Evolutionary conservation across 2,888 invertebrate species (phyloP).

Genomic region (Cristatella mucedo): DNA sequence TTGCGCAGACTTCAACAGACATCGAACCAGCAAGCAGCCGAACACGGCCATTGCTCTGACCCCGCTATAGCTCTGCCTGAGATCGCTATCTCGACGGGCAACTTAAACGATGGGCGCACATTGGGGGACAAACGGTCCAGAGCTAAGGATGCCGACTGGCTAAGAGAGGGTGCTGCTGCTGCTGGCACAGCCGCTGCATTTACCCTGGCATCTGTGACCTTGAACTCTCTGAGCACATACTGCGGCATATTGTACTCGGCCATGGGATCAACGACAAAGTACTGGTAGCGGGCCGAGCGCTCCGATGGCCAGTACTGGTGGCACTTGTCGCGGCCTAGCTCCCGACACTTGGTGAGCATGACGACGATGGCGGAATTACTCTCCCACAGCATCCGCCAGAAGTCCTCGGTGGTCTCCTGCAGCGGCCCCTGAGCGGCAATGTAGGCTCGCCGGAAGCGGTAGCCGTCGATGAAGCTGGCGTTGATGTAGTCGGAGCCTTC

Average conservation of each 20-base stretch:
- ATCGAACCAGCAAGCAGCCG: no score
- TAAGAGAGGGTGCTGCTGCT: no score
- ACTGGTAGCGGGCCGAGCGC: conserved; percentile 86
- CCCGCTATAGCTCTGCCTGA: no score
- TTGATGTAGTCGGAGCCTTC: conserved; percentile 96
- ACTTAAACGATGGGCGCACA: no score
- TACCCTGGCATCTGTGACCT: conserved; percentile 80
- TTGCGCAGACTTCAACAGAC: no score
- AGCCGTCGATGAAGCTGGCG: conserved; percentile 79
- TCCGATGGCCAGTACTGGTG: conserved; percentile 99
- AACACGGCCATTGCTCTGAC: no score
- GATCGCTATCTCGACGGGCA: no score
- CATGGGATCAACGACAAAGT: conserved; percentile 95
- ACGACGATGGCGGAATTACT: conserved; percentile 98
- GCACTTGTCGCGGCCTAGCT: conserved; percentile 96
- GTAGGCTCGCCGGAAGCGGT: conserved; percentile 65
- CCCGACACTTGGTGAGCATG: conserved; percentile 91
- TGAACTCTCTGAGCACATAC: conserved; percentile 94
- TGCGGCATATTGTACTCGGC: conserved; percentile 99
- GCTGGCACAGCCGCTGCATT: no score
- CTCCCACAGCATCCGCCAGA: conserved; percentile 99
- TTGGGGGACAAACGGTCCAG: no score
- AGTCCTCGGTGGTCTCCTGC: conserved; percentile 91
- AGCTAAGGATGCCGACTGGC: no score
- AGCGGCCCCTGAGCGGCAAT: conserved; percentile 97